Conservation (phyloP, 1,140 invertebrate species). For the Atta cephalotes region DNA sequence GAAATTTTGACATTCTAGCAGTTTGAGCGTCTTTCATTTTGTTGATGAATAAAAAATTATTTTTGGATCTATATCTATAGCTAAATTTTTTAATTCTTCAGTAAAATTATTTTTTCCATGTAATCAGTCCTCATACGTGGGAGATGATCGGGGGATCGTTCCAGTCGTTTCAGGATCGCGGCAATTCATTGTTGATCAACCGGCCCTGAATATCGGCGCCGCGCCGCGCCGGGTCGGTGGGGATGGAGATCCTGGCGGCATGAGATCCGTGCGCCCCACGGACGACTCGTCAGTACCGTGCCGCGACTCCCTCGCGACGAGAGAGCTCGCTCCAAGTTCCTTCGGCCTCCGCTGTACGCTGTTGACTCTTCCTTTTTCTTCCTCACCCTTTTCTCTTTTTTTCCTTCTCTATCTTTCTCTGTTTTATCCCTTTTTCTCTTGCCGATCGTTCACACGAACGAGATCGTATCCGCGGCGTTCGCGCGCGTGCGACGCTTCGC, state of each 20-base stretch:
- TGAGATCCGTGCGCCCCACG: constrained; percentile 69
- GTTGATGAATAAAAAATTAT: no score
- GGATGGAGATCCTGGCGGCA: constrained; percentile 67
- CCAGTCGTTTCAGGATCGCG: background rate
- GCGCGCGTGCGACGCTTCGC: constrained; percentile 29
- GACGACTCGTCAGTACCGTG: constrained; percentile 71
- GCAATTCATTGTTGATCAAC: constrained; percentile 33
- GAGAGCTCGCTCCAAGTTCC: constrained; percentile 43
- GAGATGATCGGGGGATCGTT: background rate
- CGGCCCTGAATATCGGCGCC: constrained; percentile 55
- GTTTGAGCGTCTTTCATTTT: no score
- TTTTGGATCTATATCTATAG: no score
- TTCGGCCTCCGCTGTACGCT: constrained; percentile 12
- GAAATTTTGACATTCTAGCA: no score
- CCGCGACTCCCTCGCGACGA: constrained; percentile 68
- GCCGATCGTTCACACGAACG: background rate
- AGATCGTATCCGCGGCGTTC: background rate
- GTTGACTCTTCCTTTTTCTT: background rate
- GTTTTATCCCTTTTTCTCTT: background rate
- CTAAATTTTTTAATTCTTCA: no score
- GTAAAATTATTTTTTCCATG: no score
- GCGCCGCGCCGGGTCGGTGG: constrained; percentile 35
- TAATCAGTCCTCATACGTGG: background rate
- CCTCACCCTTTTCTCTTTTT: background rate
- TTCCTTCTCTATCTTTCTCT: background rate